These are phyloP conservation scores for Cephus spinipes DNA, from an alignment of 2,888 invertebrate species.

Conservation along the genomic window DNA sequence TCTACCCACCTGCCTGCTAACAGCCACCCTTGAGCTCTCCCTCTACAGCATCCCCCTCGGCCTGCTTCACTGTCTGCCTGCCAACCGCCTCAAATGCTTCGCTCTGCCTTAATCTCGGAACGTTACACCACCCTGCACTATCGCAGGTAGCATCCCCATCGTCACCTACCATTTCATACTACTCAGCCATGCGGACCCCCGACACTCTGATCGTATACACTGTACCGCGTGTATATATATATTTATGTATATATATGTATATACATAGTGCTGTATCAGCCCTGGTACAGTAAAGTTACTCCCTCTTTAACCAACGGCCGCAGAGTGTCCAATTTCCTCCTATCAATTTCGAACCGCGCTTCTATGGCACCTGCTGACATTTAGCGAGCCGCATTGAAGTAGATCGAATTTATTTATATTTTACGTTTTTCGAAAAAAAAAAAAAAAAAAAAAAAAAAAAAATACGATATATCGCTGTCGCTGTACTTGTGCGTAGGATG, in stretches of 20 bases:
- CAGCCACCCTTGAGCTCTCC: background rate
- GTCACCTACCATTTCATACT: background rate
- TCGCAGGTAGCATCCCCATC: background rate
- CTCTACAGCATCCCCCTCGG: background rate
- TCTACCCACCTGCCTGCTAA: background rate
- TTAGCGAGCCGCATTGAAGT: background rate
- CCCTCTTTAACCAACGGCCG: conserved; percentile 14
- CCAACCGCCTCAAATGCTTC: conserved; percentile 2
- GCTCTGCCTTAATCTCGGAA: conserved; percentile 13
- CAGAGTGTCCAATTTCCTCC: conserved; percentile 19
- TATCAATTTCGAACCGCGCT: background rate
- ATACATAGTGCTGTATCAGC: conserved; percentile 1
- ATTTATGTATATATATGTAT: background rate
- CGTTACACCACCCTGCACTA: conserved; percentile 1
- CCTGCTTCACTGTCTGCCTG: background rate
- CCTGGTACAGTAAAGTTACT: conserved; percentile 13
- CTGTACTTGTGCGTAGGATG: background rate
- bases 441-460: background rate
- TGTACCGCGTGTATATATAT: background rate
- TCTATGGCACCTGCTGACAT: background rate
- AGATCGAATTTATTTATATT: background rate
- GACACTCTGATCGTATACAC: background rate
- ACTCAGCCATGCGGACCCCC: background rate
- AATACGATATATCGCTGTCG: no score
- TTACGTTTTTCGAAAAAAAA: background rate